phyloP scores from a whole-genome alignment of 2,113 vertebrate genomes.

The Saimiri boliviensis region DNA sequence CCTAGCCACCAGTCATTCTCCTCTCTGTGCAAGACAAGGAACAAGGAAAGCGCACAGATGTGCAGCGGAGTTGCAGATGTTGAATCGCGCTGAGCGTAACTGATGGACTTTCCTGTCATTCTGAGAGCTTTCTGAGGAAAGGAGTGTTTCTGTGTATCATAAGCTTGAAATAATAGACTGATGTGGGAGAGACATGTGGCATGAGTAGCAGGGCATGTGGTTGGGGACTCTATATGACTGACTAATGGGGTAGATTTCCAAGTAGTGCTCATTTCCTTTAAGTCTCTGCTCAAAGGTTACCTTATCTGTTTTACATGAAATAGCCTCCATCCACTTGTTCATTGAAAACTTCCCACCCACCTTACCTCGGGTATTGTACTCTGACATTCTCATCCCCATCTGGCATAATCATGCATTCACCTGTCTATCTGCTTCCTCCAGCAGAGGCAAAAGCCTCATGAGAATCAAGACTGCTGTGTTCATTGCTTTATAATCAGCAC shows the following conservation, averaged over 20 bases:
- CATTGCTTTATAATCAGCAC: background rate
- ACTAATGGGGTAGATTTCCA: background rate
- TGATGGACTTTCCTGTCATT: background rate
- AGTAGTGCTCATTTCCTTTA: background rate
- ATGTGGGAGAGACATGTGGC: accelerated
- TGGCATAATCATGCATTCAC: background rate
- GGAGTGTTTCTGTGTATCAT: background rate
- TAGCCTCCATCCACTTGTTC: background rate
- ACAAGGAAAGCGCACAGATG: background rate
- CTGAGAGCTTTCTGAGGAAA: background rate
- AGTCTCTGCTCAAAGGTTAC: background rate
- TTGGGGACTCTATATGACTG: background rate
- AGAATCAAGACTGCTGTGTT: background rate
- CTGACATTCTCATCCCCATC: background rate
- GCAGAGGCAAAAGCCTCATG: background rate
- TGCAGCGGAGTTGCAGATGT: no score
- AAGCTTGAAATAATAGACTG: background rate
- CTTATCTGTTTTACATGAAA: background rate
- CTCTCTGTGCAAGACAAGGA: background rate
- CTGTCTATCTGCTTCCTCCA: background rate
- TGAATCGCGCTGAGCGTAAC: no score
- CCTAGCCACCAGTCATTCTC: background rate
- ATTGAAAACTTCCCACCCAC: background rate
- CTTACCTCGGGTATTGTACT: no score
- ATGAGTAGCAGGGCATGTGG: no score